Percentiles rank a stretch among this genome's conserved stretches.
Conservation (phyloP, 2,888 invertebrate species). For the Clunio marinus region DNA sequence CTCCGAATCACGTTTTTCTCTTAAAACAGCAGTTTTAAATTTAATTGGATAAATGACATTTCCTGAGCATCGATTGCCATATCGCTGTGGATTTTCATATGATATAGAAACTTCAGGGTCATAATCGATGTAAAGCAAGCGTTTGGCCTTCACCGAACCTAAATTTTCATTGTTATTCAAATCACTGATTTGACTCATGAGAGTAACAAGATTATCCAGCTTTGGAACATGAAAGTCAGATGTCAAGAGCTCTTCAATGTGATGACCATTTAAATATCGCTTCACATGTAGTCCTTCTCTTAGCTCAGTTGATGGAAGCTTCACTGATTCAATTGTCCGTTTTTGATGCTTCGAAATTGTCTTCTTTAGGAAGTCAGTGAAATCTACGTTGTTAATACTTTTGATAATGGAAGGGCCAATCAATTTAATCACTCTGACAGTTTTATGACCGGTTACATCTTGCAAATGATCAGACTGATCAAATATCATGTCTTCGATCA, state of each 20-base stretch:
- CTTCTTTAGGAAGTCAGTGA: neutral
- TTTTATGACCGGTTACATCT: neutral
- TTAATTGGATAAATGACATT: neutral
- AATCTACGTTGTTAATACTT: slow-evolving; percentile 7
- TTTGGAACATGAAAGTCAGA: slow-evolving; percentile 15
- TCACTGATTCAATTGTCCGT: neutral
- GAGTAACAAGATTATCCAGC: neutral
- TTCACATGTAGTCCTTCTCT: neutral
- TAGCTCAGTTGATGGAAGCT: slow-evolving; percentile 8
- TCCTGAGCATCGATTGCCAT: neutral
- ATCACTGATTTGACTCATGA: neutral
- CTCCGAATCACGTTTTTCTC: neutral
- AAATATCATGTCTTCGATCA: slow-evolving; percentile 7
- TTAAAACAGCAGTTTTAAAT: neutral
- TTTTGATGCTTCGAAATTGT: neutral
- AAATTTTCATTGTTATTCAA: neutral
- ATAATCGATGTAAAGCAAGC: slow-evolving; percentile 12
- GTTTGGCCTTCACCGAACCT: neutral
- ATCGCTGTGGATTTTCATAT: neutral
- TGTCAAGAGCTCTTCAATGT: slow-evolving; percentile 7
- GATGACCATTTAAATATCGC: slow-evolving; percentile 2
- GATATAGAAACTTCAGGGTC: neutral
- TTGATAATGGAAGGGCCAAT: slow-evolving; percentile 4
- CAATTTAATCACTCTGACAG: slow-evolving; percentile 7
- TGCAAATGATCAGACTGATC: slow-evolving; percentile 17